These are phyloP conservation scores for Rhinophrynus dorsalis DNA, from an alignment of 2,797 vertebrate species.

Conservation along the genomic window DNA sequence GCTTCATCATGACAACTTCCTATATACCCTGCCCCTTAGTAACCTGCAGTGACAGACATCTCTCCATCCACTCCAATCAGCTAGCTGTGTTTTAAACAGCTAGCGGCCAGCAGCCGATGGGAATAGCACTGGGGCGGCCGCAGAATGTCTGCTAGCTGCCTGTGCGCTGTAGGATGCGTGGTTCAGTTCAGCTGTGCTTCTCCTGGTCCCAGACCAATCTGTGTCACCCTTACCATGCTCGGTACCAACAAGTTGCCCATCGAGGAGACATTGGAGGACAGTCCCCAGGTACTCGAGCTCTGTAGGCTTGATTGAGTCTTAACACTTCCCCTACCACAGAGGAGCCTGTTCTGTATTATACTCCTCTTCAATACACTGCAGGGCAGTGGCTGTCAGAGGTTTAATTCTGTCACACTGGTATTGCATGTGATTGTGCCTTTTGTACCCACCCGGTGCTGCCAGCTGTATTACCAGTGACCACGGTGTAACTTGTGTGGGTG, in stretches of 20 bases:
- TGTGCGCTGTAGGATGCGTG: not conserved
- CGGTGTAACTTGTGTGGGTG: too few relatives aligned
- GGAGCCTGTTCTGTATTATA: too few relatives aligned
- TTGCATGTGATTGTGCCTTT: too few relatives aligned
- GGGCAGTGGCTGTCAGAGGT: too few relatives aligned
- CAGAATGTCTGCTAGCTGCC: constrained; percentile 1
- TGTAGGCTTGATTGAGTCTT: too few relatives aligned
- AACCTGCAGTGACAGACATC: accelerated
- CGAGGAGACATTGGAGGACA: constrained; percentile 95
- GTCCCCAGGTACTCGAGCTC: constrained; percentile 94
- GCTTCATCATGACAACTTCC: constrained; percentile 39
- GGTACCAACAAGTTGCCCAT: constrained; percentile 94
- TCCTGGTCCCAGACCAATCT: not conserved
- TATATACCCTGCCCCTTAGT: constrained; percentile 37
- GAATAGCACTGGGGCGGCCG: constrained; percentile 44
- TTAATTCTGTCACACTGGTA: too few relatives aligned
- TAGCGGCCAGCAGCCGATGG: not conserved
- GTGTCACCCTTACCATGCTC: constrained; percentile 87
- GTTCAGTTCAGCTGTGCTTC: too few relatives aligned
- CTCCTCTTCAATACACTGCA: too few relatives aligned
- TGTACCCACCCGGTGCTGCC: too few relatives aligned
- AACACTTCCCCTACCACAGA: too few relatives aligned
- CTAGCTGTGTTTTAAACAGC: accelerated
- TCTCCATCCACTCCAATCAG: not conserved
- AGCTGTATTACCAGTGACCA: too few relatives aligned